These are phyloP conservation scores for Calyptommatus sinebrachiatus DNA, from an alignment of 2,113 vertebrate genomes.

Conservation along the genomic window DNA sequence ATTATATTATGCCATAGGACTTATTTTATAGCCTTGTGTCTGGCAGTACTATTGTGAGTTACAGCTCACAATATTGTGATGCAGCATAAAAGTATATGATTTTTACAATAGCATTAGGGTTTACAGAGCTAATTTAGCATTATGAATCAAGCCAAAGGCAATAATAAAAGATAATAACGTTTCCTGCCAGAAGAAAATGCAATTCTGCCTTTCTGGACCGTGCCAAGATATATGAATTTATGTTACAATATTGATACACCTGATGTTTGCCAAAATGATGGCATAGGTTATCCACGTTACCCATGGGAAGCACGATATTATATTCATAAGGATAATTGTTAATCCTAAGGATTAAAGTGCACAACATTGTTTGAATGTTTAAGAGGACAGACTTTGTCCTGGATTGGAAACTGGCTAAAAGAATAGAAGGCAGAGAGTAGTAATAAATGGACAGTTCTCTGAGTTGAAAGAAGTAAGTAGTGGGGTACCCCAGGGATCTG, in stretches of 20 bases:
- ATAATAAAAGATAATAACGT: constrained; percentile 18
- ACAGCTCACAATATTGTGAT: constrained; percentile 8
- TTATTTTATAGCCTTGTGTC: constrained; percentile 24
- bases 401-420: too few species aligned
- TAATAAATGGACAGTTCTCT: too few species aligned
- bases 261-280: background rate
- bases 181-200: constrained; percentile 27
- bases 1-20: constrained; percentile 2
- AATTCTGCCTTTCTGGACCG: constrained; percentile 4
- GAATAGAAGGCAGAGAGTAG: too few species aligned
- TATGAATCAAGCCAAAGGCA: constrained; percentile 20
- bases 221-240: background rate
- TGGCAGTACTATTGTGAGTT: constrained; percentile 18
- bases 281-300: constrained; percentile 10
- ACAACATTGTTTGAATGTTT: rapidly evolving
- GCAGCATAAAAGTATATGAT: background rate
- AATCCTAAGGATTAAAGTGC: rapidly evolving
- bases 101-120: constrained; percentile 29
- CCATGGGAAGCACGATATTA: background rate
- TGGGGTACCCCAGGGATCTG: too few species aligned
- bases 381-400: too few species aligned
- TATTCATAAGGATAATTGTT: background rate
- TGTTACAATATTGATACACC: background rate
- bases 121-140: constrained; percentile 43
- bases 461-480: too few species aligned